Evolutionary conservation across 64 coral and sea anemone genomes (phyloP), one percentile per base, ranked within the genome.

Genomic region (Pocillopora damicornis): DNA sequence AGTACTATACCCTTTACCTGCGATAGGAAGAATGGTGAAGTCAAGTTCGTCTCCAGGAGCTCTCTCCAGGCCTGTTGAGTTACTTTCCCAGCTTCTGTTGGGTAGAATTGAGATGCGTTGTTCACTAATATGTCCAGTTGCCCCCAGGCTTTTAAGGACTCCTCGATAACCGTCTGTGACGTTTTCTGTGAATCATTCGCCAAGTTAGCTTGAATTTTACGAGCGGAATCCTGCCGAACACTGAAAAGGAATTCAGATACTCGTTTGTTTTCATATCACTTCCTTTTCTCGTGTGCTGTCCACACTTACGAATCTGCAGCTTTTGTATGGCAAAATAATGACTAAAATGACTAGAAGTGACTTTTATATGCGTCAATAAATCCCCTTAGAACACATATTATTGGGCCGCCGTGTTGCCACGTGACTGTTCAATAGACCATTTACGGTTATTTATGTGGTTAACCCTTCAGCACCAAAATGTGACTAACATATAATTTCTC

Each of bases 71-170:
- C 59, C 1, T 86, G 38, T 62, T 91, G 79, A 1, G 75, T 79
- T 5, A 88, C 26, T 12, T 85, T 78, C 58, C 89, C 93, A 58
- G 86, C 36, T 73, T 89, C 78, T 34, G 93, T 91, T 2, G 89
- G 75, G 25, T 81, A 78, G 59, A 95, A 91, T 16, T 88, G 85
- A 14, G 93, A 83, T 16, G 93, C 93, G 37, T 95, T 95, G 85
- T 95, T 95, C 9, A 95, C 89, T 35, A 95, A 75, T 34, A 95
- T 7, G 73, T 95, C 89, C 7, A 95, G 38, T 91, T 86, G 88
- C 73, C 88, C 93, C 88, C 88, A 95, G 61, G 61, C 67, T 35
- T 30, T 20, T 58, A 85, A 71, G 35, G 83, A 26, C 13, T 88
- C 89, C 18, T 91, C 61, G n/a, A 95, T 61, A 4, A 95, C 11